phyloP scores from a whole-genome alignment of 2,888 invertebrate species.

The Blomia tropicalis region DNA sequence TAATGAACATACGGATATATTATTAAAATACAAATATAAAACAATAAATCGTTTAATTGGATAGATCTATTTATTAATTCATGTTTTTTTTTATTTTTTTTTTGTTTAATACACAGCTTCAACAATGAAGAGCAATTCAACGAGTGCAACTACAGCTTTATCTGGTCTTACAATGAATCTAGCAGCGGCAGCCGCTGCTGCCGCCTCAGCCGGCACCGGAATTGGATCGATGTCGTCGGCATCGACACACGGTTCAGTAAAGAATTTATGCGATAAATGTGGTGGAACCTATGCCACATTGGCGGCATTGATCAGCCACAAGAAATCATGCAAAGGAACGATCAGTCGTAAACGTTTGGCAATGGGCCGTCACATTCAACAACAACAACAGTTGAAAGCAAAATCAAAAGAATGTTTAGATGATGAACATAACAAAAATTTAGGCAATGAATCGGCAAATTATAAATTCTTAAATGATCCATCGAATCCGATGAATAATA shows the following conservation, averaged over 20 bases:
- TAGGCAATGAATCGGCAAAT: background rate
- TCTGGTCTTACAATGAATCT: background rate
- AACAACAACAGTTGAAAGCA: background rate
- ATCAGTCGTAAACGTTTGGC: background rate
- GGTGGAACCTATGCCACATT: conserved; percentile 13
- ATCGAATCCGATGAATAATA: background rate
- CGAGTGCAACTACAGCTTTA: too few species aligned
- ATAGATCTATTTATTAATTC: too few species aligned
- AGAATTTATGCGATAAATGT: conserved; percentile 13
- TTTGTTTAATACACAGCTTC: background rate
- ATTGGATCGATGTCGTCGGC: too few species aligned
- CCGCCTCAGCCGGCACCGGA: too few species aligned
- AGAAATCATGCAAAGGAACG: conserved; percentile 8
- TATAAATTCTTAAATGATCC: too few species aligned
- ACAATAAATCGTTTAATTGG: too few species aligned
- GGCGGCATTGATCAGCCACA: conserved; percentile 11
- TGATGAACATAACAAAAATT: background rate
- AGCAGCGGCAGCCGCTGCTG: too few species aligned
- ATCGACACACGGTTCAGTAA: too few species aligned
- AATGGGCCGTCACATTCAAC: background rate
- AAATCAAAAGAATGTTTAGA: background rate
- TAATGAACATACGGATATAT: too few species aligned
- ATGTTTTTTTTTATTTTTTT: background rate
- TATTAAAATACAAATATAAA: conserved; percentile 1
- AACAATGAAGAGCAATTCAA: conserved; percentile 8